phyloP scores from a whole-genome alignment of 2,888 invertebrate species.

The Aricia artaxerxes region DNA sequence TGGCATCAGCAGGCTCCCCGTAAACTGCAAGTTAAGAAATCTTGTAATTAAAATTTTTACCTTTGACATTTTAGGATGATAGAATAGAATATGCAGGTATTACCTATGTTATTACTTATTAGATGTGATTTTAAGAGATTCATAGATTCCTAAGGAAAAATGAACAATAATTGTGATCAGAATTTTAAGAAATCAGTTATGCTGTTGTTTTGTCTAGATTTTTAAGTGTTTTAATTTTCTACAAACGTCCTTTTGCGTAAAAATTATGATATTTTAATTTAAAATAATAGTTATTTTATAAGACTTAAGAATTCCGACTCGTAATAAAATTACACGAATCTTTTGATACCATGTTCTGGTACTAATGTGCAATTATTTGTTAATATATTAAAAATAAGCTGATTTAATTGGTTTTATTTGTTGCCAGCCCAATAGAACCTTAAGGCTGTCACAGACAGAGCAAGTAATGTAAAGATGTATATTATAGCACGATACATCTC shows the following conservation, averaged over 20 bases:
- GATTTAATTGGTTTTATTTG: not conserved
- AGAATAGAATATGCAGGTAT: not conserved
- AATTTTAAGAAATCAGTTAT: not conserved
- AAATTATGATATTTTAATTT: slow-evolving; percentile 3
- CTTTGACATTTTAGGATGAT: not conserved
- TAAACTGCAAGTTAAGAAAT: no score
- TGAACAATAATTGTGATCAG: not conserved
- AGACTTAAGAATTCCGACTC: not conserved
- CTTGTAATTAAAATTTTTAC: no score
- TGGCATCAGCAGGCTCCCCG: no score
- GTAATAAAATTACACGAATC: slow-evolving; percentile 9
- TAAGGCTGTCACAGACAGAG: no score
- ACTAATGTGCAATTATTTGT: slow-evolving; percentile 24
- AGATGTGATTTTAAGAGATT: slow-evolving; percentile 10
- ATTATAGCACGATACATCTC: no score
- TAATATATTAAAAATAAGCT: slow-evolving; percentile 23
- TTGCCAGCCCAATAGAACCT: not conserved
- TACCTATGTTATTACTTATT: not conserved
- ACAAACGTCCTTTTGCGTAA: not conserved
- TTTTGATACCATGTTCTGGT: not conserved
- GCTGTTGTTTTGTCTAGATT: not conserved
- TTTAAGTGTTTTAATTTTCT: not conserved
- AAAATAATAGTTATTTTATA: slow-evolving; percentile 3
- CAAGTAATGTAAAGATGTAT: no score
- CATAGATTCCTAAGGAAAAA: not conserved